These are phyloP conservation scores for Frieseomelitta varia DNA, from an alignment of 1,140 invertebrate genomes.

Conservation along the genomic window DNA sequence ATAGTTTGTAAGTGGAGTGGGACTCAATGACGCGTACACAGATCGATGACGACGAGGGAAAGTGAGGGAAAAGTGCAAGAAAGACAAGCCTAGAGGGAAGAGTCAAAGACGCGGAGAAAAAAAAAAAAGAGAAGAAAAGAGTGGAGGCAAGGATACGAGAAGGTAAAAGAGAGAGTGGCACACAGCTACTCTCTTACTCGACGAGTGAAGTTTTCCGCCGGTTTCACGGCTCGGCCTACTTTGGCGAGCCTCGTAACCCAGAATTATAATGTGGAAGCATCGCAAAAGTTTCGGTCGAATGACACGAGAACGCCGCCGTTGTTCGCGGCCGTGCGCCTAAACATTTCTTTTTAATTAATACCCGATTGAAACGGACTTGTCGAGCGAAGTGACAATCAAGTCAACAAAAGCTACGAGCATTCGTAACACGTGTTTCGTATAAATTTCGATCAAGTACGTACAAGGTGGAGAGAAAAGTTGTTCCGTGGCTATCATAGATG, in stretches of 20 bases:
- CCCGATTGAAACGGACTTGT: background rate
- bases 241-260: slow-evolving; percentile 38
- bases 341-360: too few species aligned
- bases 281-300: slow-evolving; percentile 11
- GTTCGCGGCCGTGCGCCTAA: background rate
- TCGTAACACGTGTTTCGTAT: background rate
- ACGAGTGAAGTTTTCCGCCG: slow-evolving; percentile 40
- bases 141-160: background rate
- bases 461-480: too few species aligned
- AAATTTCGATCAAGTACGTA: background rate
- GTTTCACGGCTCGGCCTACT: slow-evolving; percentile 47
- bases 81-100: slow-evolving; percentile 3
- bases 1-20: slow-evolving; percentile 2
- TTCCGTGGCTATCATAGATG: too few species aligned
- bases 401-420: background rate
- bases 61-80: background rate
- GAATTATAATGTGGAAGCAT: slow-evolving; percentile 30
- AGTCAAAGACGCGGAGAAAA: background rate
- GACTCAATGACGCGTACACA: slow-evolving; percentile 45
- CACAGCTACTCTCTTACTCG: background rate
- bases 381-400: background rate
- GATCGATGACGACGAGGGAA: slow-evolving; percentile 28
- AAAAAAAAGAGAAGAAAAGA: background rate
- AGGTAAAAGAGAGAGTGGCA: too few species aligned
- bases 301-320: background rate